phyloP scores from a whole-genome alignment of 2,888 invertebrate species.

The Pinctada fucata region DNA sequence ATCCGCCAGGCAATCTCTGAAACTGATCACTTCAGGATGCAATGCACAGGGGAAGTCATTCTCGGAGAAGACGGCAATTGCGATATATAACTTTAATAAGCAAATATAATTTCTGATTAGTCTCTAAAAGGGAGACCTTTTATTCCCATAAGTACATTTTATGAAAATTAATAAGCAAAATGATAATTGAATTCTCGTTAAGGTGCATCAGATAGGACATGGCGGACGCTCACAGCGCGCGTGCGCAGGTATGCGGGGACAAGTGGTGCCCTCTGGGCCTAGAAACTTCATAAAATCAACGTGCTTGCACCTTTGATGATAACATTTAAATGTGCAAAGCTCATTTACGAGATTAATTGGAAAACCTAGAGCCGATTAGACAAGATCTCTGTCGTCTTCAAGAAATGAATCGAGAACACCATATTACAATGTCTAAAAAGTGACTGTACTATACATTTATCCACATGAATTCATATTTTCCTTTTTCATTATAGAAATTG shows the following conservation, averaged over 20 bases:
- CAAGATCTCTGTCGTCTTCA: no score
- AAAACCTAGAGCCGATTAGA: not conserved
- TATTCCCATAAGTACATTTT: not conserved
- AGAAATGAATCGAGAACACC: no score
- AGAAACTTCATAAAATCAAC: not conserved
- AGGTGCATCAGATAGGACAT: not conserved
- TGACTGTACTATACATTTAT: no score
- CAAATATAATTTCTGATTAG: no score
- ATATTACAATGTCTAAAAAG: no score
- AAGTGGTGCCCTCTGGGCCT: not conserved
- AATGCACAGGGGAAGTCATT: no score
- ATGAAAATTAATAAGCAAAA: not conserved
- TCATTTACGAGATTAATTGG: not conserved
- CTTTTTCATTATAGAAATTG: no score
- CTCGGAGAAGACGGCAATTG: no score
- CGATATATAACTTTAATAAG: no score
- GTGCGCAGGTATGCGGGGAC: not conserved
- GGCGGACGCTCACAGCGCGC: not conserved
- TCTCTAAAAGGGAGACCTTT: not conserved
- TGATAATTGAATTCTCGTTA: constrained; percentile 4
- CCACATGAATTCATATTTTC: no score
- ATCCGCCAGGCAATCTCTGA: no score
- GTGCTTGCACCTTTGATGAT: not conserved
- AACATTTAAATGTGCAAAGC: not conserved
- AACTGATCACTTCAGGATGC: no score